A percentile compares a stretch with the other conserved stretches of the same genome.
These are phyloP conservation scores for Cottoperca gobio DNA, from an alignment of 2,797 vertebrate species.

Conservation along the genomic window DNA sequence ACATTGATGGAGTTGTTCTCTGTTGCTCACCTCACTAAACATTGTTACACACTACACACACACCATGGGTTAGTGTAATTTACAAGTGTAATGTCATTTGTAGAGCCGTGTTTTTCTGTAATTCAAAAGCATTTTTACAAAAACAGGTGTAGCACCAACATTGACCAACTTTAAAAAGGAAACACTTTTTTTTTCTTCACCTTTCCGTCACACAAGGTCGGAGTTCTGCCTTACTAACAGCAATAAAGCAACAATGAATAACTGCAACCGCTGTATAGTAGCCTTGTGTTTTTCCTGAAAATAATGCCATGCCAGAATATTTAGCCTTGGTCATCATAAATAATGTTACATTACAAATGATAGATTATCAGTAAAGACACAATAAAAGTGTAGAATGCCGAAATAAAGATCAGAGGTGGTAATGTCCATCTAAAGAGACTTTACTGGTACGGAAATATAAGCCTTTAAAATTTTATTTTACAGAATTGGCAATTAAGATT, in stretches of 20 bases:
- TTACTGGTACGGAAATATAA: neutral
- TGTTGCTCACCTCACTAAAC: too few species aligned
- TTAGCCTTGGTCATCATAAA: neutral
- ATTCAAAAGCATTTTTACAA: neutral
- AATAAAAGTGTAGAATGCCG: neutral
- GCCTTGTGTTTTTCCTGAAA: neutral
- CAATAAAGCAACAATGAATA: neutral
- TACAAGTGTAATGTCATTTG: fast-evolving
- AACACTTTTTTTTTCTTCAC: neutral
- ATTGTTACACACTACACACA: too few species aligned
- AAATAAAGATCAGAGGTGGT: neutral
- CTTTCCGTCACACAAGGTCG: neutral
- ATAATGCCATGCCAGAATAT: neutral
- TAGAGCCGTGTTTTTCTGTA: neutral
- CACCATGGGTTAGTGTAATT: too few species aligned
- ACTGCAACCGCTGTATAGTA: neutral
- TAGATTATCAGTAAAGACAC: neutral
- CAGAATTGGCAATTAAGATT: too few species aligned
- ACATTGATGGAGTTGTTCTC: neutral
- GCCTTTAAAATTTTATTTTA: neutral
- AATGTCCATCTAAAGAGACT: neutral
- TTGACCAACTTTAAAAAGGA: neutral
- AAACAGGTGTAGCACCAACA: neutral
- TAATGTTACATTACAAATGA: neutral
- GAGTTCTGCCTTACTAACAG: neutral